These are phyloP conservation scores for Poeciliopsis turneri DNA, from an alignment of 2,797 vertebrate species.

Conservation along the genomic window DNA sequence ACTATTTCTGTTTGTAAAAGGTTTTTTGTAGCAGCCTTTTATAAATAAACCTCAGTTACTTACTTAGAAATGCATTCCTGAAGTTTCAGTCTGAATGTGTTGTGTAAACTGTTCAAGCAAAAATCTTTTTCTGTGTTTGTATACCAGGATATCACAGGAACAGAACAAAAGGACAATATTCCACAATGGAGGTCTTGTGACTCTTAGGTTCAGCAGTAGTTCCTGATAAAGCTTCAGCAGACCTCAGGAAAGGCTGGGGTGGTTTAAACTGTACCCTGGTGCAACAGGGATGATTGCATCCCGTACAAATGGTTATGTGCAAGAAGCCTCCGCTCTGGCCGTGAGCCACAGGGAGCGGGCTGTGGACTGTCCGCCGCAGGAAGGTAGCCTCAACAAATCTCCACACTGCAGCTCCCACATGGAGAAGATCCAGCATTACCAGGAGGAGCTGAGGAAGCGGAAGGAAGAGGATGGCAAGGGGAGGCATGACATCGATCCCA, in stretches of 20 bases:
- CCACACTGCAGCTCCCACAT: conserved; percentile 84
- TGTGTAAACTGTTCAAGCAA: not conserved
- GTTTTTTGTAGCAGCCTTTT: not conserved
- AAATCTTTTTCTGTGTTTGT: conserved; percentile 26
- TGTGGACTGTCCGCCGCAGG: conserved; percentile 89
- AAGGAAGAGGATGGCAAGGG: conserved; percentile 86
- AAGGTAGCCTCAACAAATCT: conserved; percentile 73
- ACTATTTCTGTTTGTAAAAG: not conserved
- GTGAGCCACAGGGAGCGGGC: conserved; percentile 89
- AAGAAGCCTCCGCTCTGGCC: conserved; percentile 81
- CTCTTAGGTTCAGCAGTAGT: conserved; percentile 29
- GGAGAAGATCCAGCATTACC: conserved; percentile 90
- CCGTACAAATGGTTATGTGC: conserved; percentile 90
- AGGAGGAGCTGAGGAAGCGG: conserved; percentile 89
- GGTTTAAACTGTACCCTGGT: conserved; percentile 35
- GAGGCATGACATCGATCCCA: conserved; percentile 89
- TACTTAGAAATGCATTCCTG: not conserved
- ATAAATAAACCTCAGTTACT: not conserved
- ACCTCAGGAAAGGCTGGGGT: conserved; percentile 46
- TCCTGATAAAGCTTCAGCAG: conserved; percentile 33
- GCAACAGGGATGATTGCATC: conserved; percentile 87
- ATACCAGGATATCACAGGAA: conserved; percentile 55
- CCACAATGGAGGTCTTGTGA: conserved; percentile 48
- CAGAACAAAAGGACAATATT: conserved; percentile 16
- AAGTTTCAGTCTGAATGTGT: not conserved